Evolutionary conservation across 64 coral and sea anemone species (phyloP).

Genomic region (Porites lutea): DNA sequence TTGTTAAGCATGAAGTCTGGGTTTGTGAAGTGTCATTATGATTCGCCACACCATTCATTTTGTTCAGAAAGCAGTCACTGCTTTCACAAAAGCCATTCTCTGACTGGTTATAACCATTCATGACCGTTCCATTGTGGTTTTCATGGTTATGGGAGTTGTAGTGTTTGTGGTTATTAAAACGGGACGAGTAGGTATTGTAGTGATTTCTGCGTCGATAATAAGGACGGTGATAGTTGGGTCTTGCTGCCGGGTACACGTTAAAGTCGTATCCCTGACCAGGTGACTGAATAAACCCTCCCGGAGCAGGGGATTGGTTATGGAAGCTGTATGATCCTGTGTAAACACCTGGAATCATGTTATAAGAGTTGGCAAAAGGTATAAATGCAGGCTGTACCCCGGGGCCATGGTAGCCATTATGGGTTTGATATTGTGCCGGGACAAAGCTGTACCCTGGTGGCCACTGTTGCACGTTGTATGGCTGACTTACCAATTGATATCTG

Average conservation of each 20-base stretch:
- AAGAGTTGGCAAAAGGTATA: conserved; percentile 64
- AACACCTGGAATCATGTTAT: conserved; percentile 60
- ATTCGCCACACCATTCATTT: conserved; percentile 12
- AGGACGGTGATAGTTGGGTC: conserved; percentile 68
- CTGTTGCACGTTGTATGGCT: conserved; percentile 24
- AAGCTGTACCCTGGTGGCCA: conserved; percentile 82
- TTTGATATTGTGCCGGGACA: conserved; percentile 61
- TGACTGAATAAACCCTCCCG: conserved; percentile 58
- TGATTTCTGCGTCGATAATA: conserved; percentile 68
- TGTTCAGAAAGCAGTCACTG: conserved; percentile 46
- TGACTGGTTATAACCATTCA: conserved; percentile 48
- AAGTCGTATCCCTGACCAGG: conserved; percentile 72
- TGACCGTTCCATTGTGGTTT: conserved; percentile 51
- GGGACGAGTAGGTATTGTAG: conserved; percentile 33
- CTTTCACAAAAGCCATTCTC: conserved; percentile 65
- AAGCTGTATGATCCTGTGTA: conserved; percentile 62
- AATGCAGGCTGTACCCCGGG: conserved; percentile 47
- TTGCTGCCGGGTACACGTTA: conserved; percentile 45
- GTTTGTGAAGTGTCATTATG: conserved; percentile 10
- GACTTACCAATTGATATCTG: conserved; percentile 57
- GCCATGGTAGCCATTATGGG: conserved; percentile 29
- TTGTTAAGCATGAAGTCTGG: not conserved
- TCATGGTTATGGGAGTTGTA: conserved; percentile 64
- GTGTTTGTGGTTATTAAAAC: conserved; percentile 67
- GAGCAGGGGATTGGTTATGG: conserved; percentile 39